Base-by-base conservation (phyloP, 2,797 vertebrate genomes). In the Diplodus puntazzo region DNA sequence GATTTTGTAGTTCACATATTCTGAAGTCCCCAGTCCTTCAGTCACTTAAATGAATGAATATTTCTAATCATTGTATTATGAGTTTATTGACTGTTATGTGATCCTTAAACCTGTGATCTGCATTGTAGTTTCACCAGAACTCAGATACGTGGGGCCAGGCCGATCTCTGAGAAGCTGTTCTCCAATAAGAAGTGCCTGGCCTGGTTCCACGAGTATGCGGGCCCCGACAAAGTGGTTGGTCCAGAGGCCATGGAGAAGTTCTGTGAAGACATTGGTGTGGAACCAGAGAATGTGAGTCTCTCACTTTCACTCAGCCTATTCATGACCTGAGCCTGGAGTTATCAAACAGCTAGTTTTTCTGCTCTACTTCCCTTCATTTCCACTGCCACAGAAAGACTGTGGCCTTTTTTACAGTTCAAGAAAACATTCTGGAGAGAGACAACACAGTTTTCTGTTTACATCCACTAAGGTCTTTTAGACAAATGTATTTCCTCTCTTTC, bases 241-340 rank as follows among this genome's bases (percentile, higher is more conserved):
- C 98, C 98, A 14, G 98, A 99, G 87, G 97, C 97, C 80, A 99
- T 99, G 98, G 98, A 99, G 94, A 98, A 97, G 87, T 99, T 99
- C 91, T 99, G 98, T 95, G 96, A 98, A 94, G 98, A 99, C 88
- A 98, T 99, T 59, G 97, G 97, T 52, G 97, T 99, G 55, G 97
- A 99, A 91, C 98, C 98, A 68, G 98, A 99, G 95, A 99, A 99
- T 72, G 98, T 99, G 94, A 95, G 96, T 65, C 9, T 46, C 6
- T 54, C 14, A 43, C 11, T 3, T 69, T 21, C 21, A 46, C 4
- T 13, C 20, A 21, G 20, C 23, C 27, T 55, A 11, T 30, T 5
- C 6, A 34, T 57, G 53, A 30, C 27, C n/a, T 69, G 57, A 8
- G 3, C 5, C 17, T 5, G 1, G 42, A 3, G 34, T 53, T 46